These are phyloP conservation scores for Eilema caniola DNA, from an alignment of 2,888 invertebrate genomes.

Conservation along the genomic window DNA sequence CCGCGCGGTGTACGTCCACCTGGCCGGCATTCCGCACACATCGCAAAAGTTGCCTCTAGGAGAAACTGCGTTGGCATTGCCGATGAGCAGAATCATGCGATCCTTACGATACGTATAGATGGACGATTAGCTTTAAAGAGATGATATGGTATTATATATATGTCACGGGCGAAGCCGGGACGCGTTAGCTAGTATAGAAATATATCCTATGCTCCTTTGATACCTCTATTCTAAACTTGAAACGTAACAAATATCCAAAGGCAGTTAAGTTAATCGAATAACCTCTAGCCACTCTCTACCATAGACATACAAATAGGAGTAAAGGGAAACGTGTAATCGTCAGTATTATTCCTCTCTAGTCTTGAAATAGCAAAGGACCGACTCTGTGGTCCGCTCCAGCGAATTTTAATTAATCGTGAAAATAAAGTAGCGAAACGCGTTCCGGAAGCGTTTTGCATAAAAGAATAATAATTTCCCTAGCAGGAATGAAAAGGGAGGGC, in stretches of 20 bases:
- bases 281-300: background rate
- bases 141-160: too few relatives aligned
- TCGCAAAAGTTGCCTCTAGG: too few relatives aligned
- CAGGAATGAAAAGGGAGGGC: slow-evolving; percentile 41
- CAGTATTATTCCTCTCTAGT: slow-evolving; percentile 40
- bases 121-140: too few relatives aligned
- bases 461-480: slow-evolving; percentile 66
- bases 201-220: background rate
- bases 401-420: slow-evolving; percentile 82
- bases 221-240: background rate
- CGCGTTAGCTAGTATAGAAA: too few relatives aligned
- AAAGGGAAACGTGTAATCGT: slow-evolving; percentile 29
- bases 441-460: slow-evolving; percentile 70
- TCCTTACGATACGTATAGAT: too few relatives aligned
- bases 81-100: too few relatives aligned
- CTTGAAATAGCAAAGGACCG: slow-evolving; percentile 58
- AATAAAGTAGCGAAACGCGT: slow-evolving; percentile 73
- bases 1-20: too few relatives aligned
- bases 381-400: slow-evolving; percentile 62
- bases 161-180: too few relatives aligned
- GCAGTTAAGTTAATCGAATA: background rate
- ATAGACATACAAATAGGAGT: slow-evolving; percentile 23
- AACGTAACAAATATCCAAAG: background rate
- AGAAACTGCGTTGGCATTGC: too few relatives aligned
- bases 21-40: too few relatives aligned